Evolutionary conservation across 2,797 vertebrate genomes (phyloP), one percentile per base, ranked within the genome.

Genomic region (Coccyzus lansbergi): DNA sequence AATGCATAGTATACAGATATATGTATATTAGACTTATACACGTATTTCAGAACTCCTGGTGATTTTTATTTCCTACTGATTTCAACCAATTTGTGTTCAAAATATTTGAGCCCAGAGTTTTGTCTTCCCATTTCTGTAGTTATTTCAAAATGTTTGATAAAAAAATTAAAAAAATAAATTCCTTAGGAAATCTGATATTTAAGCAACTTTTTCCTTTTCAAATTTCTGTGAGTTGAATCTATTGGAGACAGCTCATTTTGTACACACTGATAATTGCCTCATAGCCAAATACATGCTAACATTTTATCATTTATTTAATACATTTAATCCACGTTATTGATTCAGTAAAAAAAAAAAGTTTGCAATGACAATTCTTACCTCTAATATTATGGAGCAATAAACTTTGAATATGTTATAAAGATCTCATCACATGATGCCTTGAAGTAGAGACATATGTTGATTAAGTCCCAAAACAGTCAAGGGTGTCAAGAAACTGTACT

Each of bases 381-480:
- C 56, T 65, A 64, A 72, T 81, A 49, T 74, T 86, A 44, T 40
- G 72, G 63, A 91, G 25, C 70, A 75, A 91, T 52, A 93, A 84
- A 89, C 62, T 64, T 92, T 70, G 80, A 94, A 92, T 46, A 10
- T 20, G 3, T 38, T 60, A 18, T 28, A 13, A 53, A 51, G 33
- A 16, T 33, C 22, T 69, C 28, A 53, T n/a, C 26, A 36, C 29
- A 71, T 84, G 81, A 78, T 86, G 46, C 42, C 91, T 48, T 28
- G 14, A 76, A 72, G 48, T 44, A 80, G 80, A 90, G 22, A 19
- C 31, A 69, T 89, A 63, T 81, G 70, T 74, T 15, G 17, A 63
- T 75, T 88, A 94, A 94, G 81, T 94, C 29, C 80, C 31, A 59
- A 67, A 76, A 68, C 55, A 55, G 75, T 51, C 71, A 75, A 25